A percentile compares a stretch with the other conserved stretches of the same genome.
Conservation (phyloP, 35 echinoderm and acorn worm genomes). For the Apostichopus californicus region DNA sequence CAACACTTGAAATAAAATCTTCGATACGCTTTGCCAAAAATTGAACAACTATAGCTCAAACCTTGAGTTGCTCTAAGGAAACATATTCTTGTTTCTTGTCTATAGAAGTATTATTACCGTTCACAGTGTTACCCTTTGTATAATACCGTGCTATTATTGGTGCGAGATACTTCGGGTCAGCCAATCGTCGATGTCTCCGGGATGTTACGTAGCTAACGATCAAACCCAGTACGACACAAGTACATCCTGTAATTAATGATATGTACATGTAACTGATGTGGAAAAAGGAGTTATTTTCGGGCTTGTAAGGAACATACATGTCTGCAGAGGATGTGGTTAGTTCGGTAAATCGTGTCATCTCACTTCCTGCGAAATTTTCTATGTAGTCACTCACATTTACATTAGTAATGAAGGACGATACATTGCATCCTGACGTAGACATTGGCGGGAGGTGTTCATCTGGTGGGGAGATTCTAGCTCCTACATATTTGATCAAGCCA, state of each 20-base stretch:
- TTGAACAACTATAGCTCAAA: too few relatives aligned
- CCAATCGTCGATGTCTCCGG: neutral
- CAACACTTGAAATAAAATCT: too few relatives aligned
- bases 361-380: neutral
- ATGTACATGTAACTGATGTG: slow-evolving; percentile 8
- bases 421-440: neutral
- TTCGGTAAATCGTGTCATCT: neutral
- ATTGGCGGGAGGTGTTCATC: neutral
- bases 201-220: slow-evolving; percentile 12
- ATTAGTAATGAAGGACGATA: neutral
- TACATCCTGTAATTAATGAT: neutral
- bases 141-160: slow-evolving; percentile 17
- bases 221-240: neutral
- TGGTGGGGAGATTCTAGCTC: neutral
- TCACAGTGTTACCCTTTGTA: neutral
- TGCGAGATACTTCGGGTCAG: neutral
- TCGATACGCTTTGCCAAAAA: too few relatives aligned
- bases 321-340: neutral
- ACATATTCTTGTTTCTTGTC: slow-evolving; percentile 1
- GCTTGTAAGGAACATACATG: neutral
- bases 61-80: neutral
- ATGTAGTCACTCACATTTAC: neutral
- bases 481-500: neutral
- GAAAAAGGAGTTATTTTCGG: neutral
- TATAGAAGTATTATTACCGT: neutral